Conservation (phyloP, 2,888 invertebrate species). For the Perizoma flavofasciatum region DNA sequence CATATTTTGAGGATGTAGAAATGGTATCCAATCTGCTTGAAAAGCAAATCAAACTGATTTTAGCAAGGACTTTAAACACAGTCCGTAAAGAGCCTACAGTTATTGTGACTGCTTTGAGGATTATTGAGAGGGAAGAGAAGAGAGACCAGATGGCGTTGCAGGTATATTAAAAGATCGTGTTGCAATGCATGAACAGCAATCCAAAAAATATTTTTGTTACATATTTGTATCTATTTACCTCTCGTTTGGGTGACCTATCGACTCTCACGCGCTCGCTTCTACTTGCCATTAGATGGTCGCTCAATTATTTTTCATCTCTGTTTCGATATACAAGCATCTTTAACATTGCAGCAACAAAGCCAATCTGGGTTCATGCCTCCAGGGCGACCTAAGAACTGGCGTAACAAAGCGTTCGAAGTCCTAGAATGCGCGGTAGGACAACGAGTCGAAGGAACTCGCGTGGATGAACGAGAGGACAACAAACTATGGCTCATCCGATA, state of each 20-base stretch:
- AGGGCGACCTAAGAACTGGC: conserved; percentile 96
- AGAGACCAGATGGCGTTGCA: conserved; percentile 94
- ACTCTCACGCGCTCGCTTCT: too few species aligned
- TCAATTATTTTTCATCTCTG: too few species aligned
- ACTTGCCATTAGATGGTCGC: too few species aligned
- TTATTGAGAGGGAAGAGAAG: conserved; percentile 98
- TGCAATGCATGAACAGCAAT: too few species aligned
- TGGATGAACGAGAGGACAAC: conserved; percentile 95
- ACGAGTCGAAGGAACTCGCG: conserved; percentile 96
- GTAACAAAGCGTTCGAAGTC: conserved; percentile 92
- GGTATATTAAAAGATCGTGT: conserved; percentile 49
- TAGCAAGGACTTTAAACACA: conserved; percentile 95
- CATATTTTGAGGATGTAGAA: conserved; percentile 98
- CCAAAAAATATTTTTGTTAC: too few species aligned
- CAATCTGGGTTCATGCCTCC: conserved; percentile 96
- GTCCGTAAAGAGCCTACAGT: conserved; percentile 97
- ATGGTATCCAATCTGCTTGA: conserved; percentile 93
- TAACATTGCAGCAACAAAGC: conserved; percentile 84
- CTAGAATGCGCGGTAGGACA: conserved; percentile 91
- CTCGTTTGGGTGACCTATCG: too few species aligned
- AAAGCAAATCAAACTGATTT: conserved; percentile 95
- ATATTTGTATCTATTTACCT: too few species aligned
- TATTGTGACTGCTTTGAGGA: conserved; percentile 97
- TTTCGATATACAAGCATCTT: too few species aligned
- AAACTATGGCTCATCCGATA: conserved; percentile 98